Base-by-base conservation (phyloP, 2,113 vertebrate genomes). In the Sinocyclocheilus rhinocerous region DNA sequence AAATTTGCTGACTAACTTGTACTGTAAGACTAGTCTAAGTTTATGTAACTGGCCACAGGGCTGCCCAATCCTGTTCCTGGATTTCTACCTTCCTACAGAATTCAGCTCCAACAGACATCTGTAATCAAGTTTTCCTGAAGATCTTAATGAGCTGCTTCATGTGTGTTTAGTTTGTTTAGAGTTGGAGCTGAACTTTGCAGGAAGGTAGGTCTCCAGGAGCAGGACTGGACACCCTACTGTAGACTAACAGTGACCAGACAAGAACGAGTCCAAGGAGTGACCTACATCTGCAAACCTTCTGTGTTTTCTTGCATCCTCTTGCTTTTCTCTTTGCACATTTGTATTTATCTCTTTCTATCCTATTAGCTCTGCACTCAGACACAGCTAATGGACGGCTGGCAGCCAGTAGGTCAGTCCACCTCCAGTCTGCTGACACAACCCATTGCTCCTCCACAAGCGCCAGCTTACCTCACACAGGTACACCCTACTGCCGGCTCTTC, bases 391-490 rank as follows among this genome's bases (percentile, higher is more conserved):
- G 75, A 76, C n/a, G 29, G 45, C 75, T 50, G 75, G 42, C 11
- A 76, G 6, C 75, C 24, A 26, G 24, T 12, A 52, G 75, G 45
- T 18, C 75, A 92, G 0, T 96, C 95, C 67, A 89, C 92, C 18
- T 79, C 93, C 0, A 93, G 24, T 90, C 92, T 65, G 11, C 85
- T 42, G 15, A 26, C 52, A 16, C 92, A 91, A 92, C 90, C 80
- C 42, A 83, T 76, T 33, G 84, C 86, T 0, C 86, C 94, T 0
- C 90, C 42, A 39, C 39, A 39, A 6, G 39, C 39, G 1, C 42
- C 91, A 48, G 55, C 90, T 80, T 96, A 94, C 39, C 77, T 93
- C 63, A 65, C 95, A 0, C 96, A 97, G 97, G 97, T 98, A 96
- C 87, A n/a, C 29, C 22, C 55, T 5, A 4, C 65, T 36, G 29